Evolutionary conservation across 2,888 invertebrate genomes (phyloP).

Genomic region (Platycheirus albimanus): DNA sequence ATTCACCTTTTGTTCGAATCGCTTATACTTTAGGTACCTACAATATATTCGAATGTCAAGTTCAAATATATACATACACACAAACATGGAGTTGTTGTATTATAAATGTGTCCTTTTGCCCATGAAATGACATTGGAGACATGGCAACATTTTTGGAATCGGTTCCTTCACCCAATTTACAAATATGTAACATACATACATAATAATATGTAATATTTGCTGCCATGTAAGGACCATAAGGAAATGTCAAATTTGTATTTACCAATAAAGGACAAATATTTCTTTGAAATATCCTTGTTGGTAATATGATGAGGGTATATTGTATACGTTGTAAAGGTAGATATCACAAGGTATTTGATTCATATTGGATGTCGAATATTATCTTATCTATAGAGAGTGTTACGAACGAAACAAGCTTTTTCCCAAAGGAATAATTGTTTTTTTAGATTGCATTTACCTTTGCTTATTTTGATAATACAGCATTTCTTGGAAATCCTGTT

Average conservation of each 20-base stretch:
- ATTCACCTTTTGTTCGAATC: constrained; percentile 25
- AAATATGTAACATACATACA: background rate
- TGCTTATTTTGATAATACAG: too few species aligned
- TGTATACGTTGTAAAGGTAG: background rate
- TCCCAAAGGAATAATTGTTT: too few species aligned
- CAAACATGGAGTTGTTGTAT: background rate
- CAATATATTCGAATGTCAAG: constrained; percentile 26
- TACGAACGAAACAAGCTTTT: too few species aligned
- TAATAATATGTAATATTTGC: background rate
- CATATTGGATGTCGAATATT: background rate
- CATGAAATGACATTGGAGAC: constrained; percentile 19
- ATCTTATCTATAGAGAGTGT: too few species aligned
- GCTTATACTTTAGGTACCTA: too few species aligned
- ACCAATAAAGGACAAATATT: constrained; percentile 27
- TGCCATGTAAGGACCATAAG: constrained; percentile 14
- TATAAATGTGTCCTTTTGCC: constrained; percentile 8
- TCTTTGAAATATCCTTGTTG: constrained; percentile 8
- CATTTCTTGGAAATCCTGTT: too few species aligned
- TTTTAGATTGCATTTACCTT: too few species aligned
- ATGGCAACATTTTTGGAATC: constrained; percentile 11
- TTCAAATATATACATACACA: background rate
- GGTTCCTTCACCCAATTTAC: constrained; percentile 4
- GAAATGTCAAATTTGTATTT: constrained; percentile 28
- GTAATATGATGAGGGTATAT: constrained; percentile 7
- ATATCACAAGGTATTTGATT: background rate